These are phyloP conservation scores for Diadromus collaris DNA, from an alignment of 2,888 invertebrate genomes.

Conservation along the genomic window DNA sequence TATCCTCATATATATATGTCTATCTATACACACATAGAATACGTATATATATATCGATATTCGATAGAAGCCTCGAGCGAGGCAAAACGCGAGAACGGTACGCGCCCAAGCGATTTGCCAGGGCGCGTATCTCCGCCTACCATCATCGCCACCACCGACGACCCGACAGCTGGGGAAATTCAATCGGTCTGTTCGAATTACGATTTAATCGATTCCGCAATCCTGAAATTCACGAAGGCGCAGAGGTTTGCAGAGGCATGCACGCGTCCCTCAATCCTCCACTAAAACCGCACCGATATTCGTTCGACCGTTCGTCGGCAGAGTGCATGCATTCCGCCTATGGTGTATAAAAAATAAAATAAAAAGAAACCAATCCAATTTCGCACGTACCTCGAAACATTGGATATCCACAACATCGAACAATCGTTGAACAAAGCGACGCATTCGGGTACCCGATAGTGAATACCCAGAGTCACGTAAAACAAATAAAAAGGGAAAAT, in stretches of 20 bases:
- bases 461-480: neutral
- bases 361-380: neutral
- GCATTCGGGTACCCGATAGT: neutral
- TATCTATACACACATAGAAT: neutral
- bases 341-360: neutral
- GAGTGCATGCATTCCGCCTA: neutral
- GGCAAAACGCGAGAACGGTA: slow-evolving; percentile 16
- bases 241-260: neutral
- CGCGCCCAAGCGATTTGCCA: slow-evolving; percentile 12
- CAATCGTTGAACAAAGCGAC: neutral
- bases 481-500: neutral
- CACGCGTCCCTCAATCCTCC: neutral
- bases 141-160: slow-evolving; percentile 7
- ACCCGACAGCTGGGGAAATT: slow-evolving; percentile 32
- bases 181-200: slow-evolving; percentile 42
- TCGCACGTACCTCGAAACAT: neutral
- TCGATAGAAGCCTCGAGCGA: slow-evolving; percentile 15
- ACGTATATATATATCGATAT: slow-evolving; percentile 3
- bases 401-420: neutral
- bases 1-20: neutral
- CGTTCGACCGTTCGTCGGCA: neutral
- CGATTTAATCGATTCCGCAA: slow-evolving; percentile 40
- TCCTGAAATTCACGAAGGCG: slow-evolving; percentile 10
- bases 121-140: slow-evolving; percentile 19
- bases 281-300: slow-evolving; percentile 1